These are phyloP conservation scores for Sphenodon punctatus DNA, from an alignment of 2,797 vertebrate species.

Conservation along the genomic window DNA sequence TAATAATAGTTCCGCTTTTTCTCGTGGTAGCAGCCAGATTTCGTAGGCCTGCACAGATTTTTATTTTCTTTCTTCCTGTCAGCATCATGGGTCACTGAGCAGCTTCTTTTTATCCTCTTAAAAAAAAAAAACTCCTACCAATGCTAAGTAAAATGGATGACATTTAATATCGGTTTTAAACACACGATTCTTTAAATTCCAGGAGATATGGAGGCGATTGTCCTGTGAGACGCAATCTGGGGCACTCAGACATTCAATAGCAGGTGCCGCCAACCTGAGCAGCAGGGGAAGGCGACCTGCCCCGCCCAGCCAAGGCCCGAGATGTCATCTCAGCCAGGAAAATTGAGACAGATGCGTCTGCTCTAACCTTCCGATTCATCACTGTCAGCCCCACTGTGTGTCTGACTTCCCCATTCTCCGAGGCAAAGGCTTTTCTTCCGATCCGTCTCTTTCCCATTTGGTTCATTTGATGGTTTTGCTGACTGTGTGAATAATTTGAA, in stretches of 20 bases:
- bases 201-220: slow-evolving; percentile 16
- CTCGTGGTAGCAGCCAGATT: not conserved
- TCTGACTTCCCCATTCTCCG: no score
- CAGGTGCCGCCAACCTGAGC: slow-evolving; percentile 65
- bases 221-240: not conserved
- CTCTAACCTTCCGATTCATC: slow-evolving; percentile 64
- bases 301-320: slow-evolving; percentile 22
- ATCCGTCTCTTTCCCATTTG: slow-evolving; percentile 24
- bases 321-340: slow-evolving; percentile 35
- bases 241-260: slow-evolving; percentile 36
- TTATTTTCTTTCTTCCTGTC: not conserved
- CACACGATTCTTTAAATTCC: slow-evolving; percentile 42
- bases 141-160: not conserved
- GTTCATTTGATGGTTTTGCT: slow-evolving; percentile 30
- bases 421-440: slow-evolving; percentile 33
- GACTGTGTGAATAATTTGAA: not conserved
- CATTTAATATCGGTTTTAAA: not conserved
- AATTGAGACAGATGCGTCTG: slow-evolving; percentile 64
- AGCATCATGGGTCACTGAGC: slow-evolving; percentile 34
- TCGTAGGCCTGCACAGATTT: not conserved
- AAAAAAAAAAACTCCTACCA: not conserved
- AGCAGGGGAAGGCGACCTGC: slow-evolving; percentile 19
- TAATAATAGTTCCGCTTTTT: slow-evolving; percentile 13
- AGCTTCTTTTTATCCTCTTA: not conserved
- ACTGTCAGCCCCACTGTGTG: slow-evolving; percentile 62